A percentile compares a stretch with the other conserved stretches of the same genome.
These are phyloP conservation scores for Pogonocherus hispidulus DNA, from an alignment of 2,888 invertebrate species.

Conservation along the genomic window DNA sequence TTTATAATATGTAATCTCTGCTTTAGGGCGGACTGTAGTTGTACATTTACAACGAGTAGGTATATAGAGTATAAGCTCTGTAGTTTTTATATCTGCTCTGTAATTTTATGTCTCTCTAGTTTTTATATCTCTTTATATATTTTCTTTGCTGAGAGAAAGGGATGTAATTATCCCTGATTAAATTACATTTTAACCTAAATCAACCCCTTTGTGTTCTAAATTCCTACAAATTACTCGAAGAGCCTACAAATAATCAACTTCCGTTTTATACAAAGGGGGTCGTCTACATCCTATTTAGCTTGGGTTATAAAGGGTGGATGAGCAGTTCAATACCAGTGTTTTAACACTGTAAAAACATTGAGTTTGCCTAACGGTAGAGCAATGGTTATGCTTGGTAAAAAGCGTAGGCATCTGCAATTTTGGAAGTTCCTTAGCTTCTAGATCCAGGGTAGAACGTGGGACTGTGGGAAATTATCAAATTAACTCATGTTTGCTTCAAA, in stretches of 20 bases:
- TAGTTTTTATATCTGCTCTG: too few species aligned
- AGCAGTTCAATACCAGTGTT: neutral
- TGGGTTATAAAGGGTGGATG: neutral
- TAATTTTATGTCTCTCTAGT: too few species aligned
- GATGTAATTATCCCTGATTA: neutral
- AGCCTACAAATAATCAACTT: conserved; percentile 27
- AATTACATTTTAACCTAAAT: conserved; percentile 25
- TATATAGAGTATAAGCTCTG: too few species aligned
- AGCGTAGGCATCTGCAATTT: conserved; percentile 11
- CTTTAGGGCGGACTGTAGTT: too few species aligned
- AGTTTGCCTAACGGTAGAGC: neutral
- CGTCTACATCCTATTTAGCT: conserved; percentile 24
- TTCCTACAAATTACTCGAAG: conserved; percentile 24
- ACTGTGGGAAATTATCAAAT: conserved; percentile 9
- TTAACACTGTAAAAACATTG: neutral
- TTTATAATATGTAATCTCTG: too few species aligned
- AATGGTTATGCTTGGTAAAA: neutral
- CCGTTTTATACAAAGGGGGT: conserved; percentile 24
- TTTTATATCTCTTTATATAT: too few species aligned
- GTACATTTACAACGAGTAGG: too few species aligned
- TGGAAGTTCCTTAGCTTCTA: neutral
- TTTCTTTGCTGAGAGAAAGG: neutral
- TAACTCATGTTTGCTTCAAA: neutral
- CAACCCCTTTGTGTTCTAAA: conserved; percentile 25
- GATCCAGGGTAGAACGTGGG: neutral